Base-by-base conservation (phyloP, 2,888 invertebrate genomes). In the Cataglyphis cursor region DNA sequence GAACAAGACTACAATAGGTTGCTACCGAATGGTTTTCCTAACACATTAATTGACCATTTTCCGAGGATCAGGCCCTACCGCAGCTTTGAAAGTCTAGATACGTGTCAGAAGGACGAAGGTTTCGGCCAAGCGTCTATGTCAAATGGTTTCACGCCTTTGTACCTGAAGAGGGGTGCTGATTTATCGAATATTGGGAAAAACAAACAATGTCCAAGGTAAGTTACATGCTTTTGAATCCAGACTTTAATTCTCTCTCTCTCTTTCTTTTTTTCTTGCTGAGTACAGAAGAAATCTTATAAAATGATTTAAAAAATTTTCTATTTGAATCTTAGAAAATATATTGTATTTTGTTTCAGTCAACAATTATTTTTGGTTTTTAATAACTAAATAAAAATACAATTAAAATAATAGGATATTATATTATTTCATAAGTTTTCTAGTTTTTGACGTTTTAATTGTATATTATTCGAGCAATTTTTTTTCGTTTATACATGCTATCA, bases 41-140 rank as follows among this genome's bases (percentile, higher is more conserved):
- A 73, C 0, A 85, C 78, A 31, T 31, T 31, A 18, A 21, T 35
- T 18, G 89, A 90, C 24, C 91, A 90, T 24, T 91, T 92, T 61
- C 87, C 90, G 0, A 93, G 94, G 68, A 92, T 96, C 76, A 94
- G 95, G 74, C 95, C 95, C 1, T 95, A 95, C 84, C 94, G 95
- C 24, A 96, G 96, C 88, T 95, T 95, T 91, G 96, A 96, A 93
- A 96, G 96, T 74, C 92, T 96, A 61, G 95, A 95, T 81, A 90
- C 93, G 15, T 92, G 93, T 81, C 93, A 93, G 84, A 93, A 92
- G 85, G 90, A 87, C 4, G 90, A 91, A 3, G 85, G 86, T 4
- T 88, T 87, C 28, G 89, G 83, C 9, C 68, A 82, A 0, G 82
- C 65, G 31, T 51, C 85, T 0, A 68, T 90, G 54, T 81, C 89